These are phyloP conservation scores for Trichopria drosophilae DNA, from an alignment of 2,888 invertebrate species.

Conservation along the genomic window DNA sequence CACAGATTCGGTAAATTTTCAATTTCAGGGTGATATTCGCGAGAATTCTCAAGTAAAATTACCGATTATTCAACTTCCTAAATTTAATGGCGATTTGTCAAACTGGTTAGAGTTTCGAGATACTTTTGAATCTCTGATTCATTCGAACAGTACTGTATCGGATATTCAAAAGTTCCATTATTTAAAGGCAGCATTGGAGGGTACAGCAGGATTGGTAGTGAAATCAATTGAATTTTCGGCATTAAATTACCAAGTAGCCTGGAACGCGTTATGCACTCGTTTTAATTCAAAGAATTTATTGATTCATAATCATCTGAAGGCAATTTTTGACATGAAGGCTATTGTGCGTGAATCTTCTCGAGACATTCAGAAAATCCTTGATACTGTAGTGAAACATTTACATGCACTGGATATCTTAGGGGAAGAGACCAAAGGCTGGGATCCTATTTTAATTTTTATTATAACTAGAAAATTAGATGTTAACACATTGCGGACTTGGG, in stretches of 20 bases:
- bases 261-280: background rate
- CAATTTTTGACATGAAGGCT: background rate
- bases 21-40: too few relatives aligned
- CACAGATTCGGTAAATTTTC: too few relatives aligned
- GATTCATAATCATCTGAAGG: too few relatives aligned
- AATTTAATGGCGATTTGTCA: background rate
- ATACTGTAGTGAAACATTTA: background rate
- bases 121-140: slow-evolving; percentile 1
- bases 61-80: background rate
- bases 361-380: background rate
- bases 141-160: background rate
- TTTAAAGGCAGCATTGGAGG: background rate
- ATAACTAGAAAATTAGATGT: background rate
- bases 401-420: background rate
- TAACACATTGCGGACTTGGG: too few relatives aligned
- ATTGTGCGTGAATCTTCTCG: background rate
- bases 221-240: background rate
- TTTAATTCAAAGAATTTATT: background rate
- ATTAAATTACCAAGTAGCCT: background rate
- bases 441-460: background rate
- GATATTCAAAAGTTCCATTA: slow-evolving; percentile 1
- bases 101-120: background rate
- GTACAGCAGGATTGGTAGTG: background rate
- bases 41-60: too few relatives aligned
- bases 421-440: background rate